phyloP scores from a whole-genome alignment of 1,140 invertebrate genomes.

The Meloidogyne floridensis region DNA sequence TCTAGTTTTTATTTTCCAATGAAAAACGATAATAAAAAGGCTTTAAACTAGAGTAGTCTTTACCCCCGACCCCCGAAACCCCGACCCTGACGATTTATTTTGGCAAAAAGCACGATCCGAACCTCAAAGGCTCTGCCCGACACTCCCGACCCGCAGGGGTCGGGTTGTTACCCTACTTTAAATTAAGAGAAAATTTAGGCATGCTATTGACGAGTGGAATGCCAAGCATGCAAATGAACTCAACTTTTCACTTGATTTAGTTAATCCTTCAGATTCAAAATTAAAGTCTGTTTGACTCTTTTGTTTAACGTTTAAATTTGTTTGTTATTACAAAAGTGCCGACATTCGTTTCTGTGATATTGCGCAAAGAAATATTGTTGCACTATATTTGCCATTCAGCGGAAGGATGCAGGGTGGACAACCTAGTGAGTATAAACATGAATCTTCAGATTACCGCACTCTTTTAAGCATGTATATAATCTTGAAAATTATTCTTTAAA shows the following conservation, averaged over 20 bases:
- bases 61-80: too few relatives aligned
- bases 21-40: background rate
- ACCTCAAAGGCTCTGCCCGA: too few relatives aligned
- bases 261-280: constrained; percentile 14
- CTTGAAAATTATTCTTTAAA: too few relatives aligned
- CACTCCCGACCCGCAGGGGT: too few relatives aligned
- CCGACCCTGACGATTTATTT: too few relatives aligned
- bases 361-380: constrained; percentile 55
- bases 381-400: constrained; percentile 46
- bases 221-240: background rate
- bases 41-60: background rate
- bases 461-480: constrained; percentile 16
- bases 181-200: background rate
- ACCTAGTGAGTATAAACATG: background rate
- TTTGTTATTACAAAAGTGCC: constrained; percentile 12
- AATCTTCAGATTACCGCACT: constrained; percentile 10
- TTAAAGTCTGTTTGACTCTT: background rate
- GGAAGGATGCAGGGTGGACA: background rate
- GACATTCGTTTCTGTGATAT: constrained; percentile 62
- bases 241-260: constrained; percentile 9
- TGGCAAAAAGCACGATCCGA: too few relatives aligned
- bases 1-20: background rate
- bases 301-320: background rate
- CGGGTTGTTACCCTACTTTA: background rate
- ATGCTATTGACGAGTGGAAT: constrained; percentile 30